These are phyloP conservation scores for Gila orcuttii DNA, from an alignment of 2,113 vertebrate species.

Conservation along the genomic window DNA sequence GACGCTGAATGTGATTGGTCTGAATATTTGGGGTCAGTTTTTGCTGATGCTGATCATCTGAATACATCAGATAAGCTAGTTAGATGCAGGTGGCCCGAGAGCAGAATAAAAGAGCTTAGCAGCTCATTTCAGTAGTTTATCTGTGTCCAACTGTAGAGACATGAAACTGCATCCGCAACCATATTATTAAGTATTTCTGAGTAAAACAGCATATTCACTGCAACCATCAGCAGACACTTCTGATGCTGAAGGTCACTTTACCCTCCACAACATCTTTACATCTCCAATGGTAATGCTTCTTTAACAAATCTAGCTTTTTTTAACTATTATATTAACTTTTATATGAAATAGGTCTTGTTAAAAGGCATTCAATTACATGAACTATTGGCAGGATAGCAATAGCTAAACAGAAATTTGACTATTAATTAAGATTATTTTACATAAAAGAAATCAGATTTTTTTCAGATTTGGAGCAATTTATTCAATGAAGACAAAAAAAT, in stretches of 20 bases:
- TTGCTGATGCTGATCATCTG: conserved; percentile 6
- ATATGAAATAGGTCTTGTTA: background rate
- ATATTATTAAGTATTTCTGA: background rate
- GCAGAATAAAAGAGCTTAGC: background rate
- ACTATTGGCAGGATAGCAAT: background rate
- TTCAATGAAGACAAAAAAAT: too few relatives aligned
- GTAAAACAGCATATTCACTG: background rate
- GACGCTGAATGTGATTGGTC: background rate
- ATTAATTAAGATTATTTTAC: background rate
- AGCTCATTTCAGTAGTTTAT: background rate
- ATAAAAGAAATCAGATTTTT: background rate
- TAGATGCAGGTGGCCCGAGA: conserved; percentile 12
- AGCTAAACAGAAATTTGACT: background rate
- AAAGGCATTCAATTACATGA: background rate
- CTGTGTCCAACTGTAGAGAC: background rate
- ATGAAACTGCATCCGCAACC: background rate
- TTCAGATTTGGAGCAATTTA: background rate
- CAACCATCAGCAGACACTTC: background rate
- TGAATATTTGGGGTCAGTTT: conserved; percentile 4
- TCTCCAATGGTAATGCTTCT: too few relatives aligned
- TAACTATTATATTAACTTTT: background rate
- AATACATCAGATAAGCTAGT: background rate
- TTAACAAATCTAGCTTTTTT: background rate
- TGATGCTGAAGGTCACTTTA: background rate
- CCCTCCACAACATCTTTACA: background rate